A percentile compares a stretch with the other conserved stretches of the same genome.
Evolutionary conservation across 2,888 invertebrate species (phyloP).

Genomic region (Vanessa cardui): DNA sequence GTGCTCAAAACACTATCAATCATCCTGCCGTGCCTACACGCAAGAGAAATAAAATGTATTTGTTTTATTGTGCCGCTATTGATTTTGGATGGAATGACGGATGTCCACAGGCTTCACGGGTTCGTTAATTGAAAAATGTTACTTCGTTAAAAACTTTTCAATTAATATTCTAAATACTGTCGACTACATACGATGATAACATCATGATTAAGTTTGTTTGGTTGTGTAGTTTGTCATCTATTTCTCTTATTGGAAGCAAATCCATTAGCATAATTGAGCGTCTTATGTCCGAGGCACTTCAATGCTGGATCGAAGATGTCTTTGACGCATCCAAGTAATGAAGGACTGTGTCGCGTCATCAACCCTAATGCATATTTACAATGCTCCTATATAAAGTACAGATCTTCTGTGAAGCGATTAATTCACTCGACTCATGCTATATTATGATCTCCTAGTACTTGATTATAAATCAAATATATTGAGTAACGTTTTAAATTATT

Average conservation of each 20-base stretch:
- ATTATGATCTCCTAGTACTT: constrained; percentile 48
- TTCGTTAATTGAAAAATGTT: constrained; percentile 1
- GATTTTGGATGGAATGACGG: constrained; percentile 68
- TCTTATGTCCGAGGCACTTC: constrained; percentile 73
- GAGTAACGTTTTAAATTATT: no score
- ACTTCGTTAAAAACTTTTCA: not conserved
- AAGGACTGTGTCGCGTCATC: constrained; percentile 61
- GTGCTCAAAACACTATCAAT: constrained; percentile 78
- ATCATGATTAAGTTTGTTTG: not conserved
- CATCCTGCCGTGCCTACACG: constrained; percentile 67
- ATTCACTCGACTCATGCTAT: constrained; percentile 49
- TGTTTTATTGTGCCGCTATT: constrained; percentile 72
- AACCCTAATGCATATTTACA: constrained; percentile 73
- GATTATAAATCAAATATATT: no score
- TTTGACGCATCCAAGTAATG: constrained; percentile 75
- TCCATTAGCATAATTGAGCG: constrained; percentile 80
- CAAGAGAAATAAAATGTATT: constrained; percentile 73
- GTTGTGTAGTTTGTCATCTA: constrained; percentile 25
- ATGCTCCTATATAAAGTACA: constrained; percentile 52
- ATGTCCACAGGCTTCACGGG: constrained; percentile 44
- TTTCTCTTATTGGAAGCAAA: constrained; percentile 60
- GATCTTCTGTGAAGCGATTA: constrained; percentile 58
- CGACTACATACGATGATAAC: not conserved
- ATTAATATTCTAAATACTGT: not conserved
- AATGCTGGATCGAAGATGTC: constrained; percentile 67